Evolutionary conservation across 2,888 invertebrate genomes (phyloP).

Genomic region (Lumbricus terrestris): DNA sequence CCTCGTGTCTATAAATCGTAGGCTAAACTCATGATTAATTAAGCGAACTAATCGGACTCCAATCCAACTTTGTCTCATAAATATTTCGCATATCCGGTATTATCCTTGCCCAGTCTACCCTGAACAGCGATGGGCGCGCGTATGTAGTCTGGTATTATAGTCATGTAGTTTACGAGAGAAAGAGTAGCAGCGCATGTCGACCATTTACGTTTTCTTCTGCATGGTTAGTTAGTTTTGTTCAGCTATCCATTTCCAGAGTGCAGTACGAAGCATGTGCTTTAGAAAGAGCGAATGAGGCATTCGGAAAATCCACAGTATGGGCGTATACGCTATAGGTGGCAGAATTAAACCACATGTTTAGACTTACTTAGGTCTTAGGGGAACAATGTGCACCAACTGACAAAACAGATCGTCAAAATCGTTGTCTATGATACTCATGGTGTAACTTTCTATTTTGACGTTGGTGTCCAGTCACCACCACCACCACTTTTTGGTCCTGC

Average conservation of each 20-base stretch:
- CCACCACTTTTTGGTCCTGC: too few species aligned
- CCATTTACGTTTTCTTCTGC: not conserved
- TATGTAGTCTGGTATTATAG: not conserved
- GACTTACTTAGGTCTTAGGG: not conserved
- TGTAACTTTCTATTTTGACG: too few species aligned
- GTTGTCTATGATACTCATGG: not conserved
- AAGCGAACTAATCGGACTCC: not conserved
- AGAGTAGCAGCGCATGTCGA: not conserved
- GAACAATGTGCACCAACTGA: not conserved
- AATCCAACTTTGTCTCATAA: not conserved
- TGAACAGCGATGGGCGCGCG: not conserved
- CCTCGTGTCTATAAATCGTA: not conserved
- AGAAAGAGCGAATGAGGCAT: not conserved
- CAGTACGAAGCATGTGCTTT: not conserved
- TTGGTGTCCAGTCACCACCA: too few species aligned
- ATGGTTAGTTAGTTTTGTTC: not conserved
- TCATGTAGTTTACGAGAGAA: not conserved
- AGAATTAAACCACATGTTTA: not conserved
- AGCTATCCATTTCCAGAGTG: not conserved
- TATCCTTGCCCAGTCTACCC: not conserved
- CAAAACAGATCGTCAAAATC: not conserved
- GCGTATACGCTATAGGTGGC: not conserved
- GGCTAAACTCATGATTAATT: conserved; percentile 3
- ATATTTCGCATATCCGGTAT: not conserved
- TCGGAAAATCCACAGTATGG: too few species aligned